phyloP scores from a whole-genome alignment of 2,888 invertebrate species.

The Drosophila birchii region DNA sequence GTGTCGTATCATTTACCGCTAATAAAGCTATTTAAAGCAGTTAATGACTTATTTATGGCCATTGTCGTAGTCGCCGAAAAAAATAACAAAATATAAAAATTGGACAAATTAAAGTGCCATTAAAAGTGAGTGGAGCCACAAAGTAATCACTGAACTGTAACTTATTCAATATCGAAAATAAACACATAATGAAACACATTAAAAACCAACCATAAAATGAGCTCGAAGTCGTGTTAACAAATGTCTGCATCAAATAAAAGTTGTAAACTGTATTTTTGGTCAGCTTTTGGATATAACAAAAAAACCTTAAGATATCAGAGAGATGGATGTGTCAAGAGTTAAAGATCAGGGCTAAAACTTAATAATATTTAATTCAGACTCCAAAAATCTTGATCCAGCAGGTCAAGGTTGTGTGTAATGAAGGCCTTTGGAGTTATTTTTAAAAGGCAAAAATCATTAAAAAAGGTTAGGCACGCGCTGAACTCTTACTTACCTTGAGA shows the following conservation, averaged over 20 bases:
- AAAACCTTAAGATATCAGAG: neutral
- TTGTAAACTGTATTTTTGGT: conserved; percentile 9
- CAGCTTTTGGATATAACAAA: neutral
- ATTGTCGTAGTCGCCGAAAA: conserved; percentile 46
- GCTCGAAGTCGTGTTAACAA: conserved; percentile 15
- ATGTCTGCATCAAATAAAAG: conserved; percentile 9
- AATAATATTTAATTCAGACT: conserved; percentile 1
- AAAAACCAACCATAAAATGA: conserved; percentile 45
- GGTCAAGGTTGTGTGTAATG: conserved; percentile 29
- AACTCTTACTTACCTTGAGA: conserved; percentile 31
- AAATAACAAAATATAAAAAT: conserved; percentile 28
- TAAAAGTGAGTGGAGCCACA: conserved; percentile 45
- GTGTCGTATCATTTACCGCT: conserved; percentile 58
- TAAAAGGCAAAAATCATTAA: conserved; percentile 26
- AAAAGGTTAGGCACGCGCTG: conserved; percentile 27
- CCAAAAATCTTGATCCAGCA: conserved; percentile 17
- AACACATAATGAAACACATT: conserved; percentile 24
- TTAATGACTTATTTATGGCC: conserved; percentile 75
- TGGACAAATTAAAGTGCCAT: conserved; percentile 73
- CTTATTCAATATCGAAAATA: conserved; percentile 28
- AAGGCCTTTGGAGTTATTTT: conserved; percentile 12
- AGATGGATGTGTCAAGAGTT: conserved; percentile 4
- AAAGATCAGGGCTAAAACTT: conserved; percentile 5
- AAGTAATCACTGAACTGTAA: conserved; percentile 26
- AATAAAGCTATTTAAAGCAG: conserved; percentile 73